Base-by-base conservation (phyloP, 2,113 vertebrate genomes). In the Campylorhamphus procurvoides region DNA sequence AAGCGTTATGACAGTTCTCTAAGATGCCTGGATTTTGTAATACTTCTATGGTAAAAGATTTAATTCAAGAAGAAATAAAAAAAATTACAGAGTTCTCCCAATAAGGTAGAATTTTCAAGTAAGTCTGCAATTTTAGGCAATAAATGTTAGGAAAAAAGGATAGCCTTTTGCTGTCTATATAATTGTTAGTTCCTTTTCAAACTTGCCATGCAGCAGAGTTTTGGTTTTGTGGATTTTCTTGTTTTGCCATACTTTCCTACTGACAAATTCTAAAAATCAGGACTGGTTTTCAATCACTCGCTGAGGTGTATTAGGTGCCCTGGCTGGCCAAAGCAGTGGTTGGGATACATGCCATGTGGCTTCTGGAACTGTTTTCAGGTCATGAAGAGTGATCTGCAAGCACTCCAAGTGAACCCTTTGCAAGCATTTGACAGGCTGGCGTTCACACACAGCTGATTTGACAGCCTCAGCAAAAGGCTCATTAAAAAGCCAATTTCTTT, bases 341-440 rank as follows among this genome's bases (percentile, higher is more conserved):
- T 83, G 75, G 78, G 72, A 83, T 85, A 33, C 0, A 13, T 44
- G 82, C 87, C 90, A 64, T 78, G 72, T 0, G 1, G 75, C 87
- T 89, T 95, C 94, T 88, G 87, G 63, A 90, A 64, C 84, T 86
- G 33, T 78, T 93, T 80, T 93, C 79, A 74, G 59, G 78, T 83
- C 87, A 88, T 77, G 93, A 90, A 85, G 50, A 53, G 85, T 40
- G 82, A 91, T 92, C 94, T 94, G 94, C 86, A 93, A 95, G 84
- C 27, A 37, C 69, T 95, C 77, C 62, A 87, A 93, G 53, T 84
- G 76, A 96, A 77, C 11, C 29, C 17, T 83, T 68, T 72, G 72
- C 55, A 81, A 89, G 28, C 20, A 40, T 94, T 82, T 94, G 83
- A 92, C 90, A 94, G 40, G 39, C 39, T 86, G 83, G 79, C 96